phyloP scores from a whole-genome alignment of 30 jellyfish, hydroid and myxozoan genomes.

The Aurelia aurita region DNA sequence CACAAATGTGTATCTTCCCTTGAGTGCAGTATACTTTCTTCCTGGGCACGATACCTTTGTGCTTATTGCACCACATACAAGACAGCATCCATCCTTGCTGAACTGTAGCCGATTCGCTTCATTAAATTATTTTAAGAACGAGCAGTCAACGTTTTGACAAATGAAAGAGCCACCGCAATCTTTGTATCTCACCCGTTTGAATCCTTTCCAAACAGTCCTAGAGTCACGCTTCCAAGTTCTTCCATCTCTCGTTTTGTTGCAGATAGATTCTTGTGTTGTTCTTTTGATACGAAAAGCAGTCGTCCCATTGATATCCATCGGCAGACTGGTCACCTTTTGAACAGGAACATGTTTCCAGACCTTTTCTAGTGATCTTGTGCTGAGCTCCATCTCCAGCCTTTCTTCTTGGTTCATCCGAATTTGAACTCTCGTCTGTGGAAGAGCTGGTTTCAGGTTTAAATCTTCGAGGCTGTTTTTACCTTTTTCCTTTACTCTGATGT shows the following conservation, averaged over 20 bases:
- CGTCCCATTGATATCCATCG: no score
- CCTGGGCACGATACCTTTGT: background rate
- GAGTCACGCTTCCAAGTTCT: background rate
- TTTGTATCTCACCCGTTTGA: background rate
- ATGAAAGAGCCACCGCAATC: background rate
- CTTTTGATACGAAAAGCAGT: no score
- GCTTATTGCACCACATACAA: constrained; percentile 5
- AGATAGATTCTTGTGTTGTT: no score
- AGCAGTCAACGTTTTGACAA: background rate
- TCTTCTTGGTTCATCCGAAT: no score
- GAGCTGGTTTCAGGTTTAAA: no score
- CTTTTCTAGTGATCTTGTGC: no score
- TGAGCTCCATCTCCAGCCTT: no score
- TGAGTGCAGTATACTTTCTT: background rate
- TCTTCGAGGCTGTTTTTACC: no score
- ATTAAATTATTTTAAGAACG: background rate
- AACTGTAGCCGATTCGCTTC: background rate
- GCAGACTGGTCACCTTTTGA: no score
- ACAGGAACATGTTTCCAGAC: no score
- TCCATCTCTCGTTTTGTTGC: background rate
- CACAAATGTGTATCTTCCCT: background rate
- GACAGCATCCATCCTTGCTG: constrained; percentile 1
- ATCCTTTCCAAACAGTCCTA: background rate
- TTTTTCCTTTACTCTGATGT: no score
- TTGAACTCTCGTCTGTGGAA: no score